These are phyloP conservation scores for Quadriops clusia DNA, from an alignment of 2,888 invertebrate species.

Conservation along the genomic window DNA sequence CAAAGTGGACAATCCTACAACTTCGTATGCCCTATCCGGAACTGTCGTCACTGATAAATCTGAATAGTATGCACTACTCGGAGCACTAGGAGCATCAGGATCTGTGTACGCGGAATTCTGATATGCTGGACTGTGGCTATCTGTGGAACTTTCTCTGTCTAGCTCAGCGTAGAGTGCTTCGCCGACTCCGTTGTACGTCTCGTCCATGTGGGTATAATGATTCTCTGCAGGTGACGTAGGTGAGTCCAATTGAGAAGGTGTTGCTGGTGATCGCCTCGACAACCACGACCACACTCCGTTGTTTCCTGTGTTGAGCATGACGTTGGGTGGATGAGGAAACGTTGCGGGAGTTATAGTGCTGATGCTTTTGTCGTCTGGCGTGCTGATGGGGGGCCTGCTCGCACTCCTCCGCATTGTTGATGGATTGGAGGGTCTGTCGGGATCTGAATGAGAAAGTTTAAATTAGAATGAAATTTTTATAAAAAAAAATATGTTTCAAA, in stretches of 20 bases:
- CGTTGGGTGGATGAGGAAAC: constrained; percentile 22
- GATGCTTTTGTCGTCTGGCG: constrained; percentile 30
- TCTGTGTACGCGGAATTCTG: constrained; percentile 58
- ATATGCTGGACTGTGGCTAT: constrained; percentile 47
- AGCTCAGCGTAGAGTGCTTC: constrained; percentile 61
- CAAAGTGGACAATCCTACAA: constrained; percentile 44
- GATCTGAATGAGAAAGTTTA: too few relatives aligned
- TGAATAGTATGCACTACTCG: constrained; percentile 65
- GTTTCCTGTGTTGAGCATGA: constrained; percentile 17
- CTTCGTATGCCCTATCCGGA: constrained; percentile 47
- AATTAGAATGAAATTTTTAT: too few relatives aligned
- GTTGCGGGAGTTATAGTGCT: constrained; percentile 23
- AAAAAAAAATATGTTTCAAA: too few relatives aligned
- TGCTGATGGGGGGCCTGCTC: constrained; percentile 27
- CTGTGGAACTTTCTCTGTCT: constrained; percentile 42
- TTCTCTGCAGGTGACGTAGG: constrained; percentile 49
- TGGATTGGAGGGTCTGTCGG: too few relatives aligned
- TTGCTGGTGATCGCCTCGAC: constrained; percentile 24
- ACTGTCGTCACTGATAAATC: constrained; percentile 49
- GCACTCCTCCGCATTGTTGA: too few relatives aligned
- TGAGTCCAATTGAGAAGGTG: constrained; percentile 38
- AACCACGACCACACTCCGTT: constrained; percentile 35
- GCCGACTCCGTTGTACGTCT: constrained; percentile 44
- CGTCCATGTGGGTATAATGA: constrained; percentile 62
- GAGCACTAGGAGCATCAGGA: constrained; percentile 49